These are phyloP conservation scores for Ectobius pallidus DNA, from an alignment of 2,888 invertebrate species.

Conservation along the genomic window DNA sequence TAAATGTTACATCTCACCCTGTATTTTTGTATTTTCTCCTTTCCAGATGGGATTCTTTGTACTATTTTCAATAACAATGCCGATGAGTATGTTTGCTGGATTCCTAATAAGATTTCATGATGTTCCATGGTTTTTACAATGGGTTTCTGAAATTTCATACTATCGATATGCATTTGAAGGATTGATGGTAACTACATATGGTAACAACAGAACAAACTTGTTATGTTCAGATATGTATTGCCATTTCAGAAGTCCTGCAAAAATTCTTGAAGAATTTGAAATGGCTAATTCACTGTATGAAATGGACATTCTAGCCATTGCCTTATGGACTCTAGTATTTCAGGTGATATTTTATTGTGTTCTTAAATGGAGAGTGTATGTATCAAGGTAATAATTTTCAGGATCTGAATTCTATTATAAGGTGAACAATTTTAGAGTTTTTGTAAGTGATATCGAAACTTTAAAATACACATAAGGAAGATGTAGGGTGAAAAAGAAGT, in stretches of 20 bases:
- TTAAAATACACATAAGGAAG: too few relatives aligned
- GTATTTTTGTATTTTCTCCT: too few relatives aligned
- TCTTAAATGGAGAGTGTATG: conserved; percentile 48
- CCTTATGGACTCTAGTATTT: conserved; percentile 52
- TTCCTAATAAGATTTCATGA: conserved; percentile 81
- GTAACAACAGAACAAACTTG: conserved; percentile 56
- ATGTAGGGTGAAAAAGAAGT: too few relatives aligned
- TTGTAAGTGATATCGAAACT: too few relatives aligned
- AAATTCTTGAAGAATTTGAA: conserved; percentile 58
- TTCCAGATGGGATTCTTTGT: conserved; percentile 76
- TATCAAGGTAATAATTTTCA: too few relatives aligned
- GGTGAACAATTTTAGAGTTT: too few relatives aligned
- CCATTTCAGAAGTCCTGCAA: conserved; percentile 50
- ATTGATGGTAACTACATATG: conserved; percentile 58
- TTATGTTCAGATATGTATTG: conserved; percentile 56
- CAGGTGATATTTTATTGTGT: conserved; percentile 46
- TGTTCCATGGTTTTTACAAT: conserved; percentile 70
- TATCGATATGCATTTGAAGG: conserved; percentile 67
- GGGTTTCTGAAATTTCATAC: conserved; percentile 46
- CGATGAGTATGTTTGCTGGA: conserved; percentile 82
- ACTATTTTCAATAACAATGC: conserved; percentile 78
- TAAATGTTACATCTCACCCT: too few relatives aligned
- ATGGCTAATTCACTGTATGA: conserved; percentile 50
- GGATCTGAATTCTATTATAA: too few relatives aligned
- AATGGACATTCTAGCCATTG: conserved; percentile 54